Evolutionary conservation across 2,797 vertebrate genomes (phyloP), one percentile per base, ranked within the genome.

Genomic region (Channa striata): DNA sequence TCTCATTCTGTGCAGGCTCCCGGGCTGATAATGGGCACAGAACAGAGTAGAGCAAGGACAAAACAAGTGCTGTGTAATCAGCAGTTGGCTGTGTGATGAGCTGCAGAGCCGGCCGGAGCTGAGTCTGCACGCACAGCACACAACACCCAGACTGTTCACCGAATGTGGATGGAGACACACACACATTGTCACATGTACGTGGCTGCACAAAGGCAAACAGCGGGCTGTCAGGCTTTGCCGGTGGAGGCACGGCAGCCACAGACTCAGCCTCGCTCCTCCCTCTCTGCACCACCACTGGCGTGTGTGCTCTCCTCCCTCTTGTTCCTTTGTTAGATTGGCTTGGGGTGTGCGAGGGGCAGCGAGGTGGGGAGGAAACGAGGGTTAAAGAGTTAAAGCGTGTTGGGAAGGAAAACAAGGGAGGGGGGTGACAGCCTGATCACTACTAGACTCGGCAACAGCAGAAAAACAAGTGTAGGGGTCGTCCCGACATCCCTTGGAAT

Each of bases 41-140:
- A 83, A 74, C 82, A 80, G 82, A 77, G 68, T 7, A 58, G 73
- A 89, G 81, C 4, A 49, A 53, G 66, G 82, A 90, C 87, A 90
- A 91, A 90, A 86, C 88, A 91, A 90, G 69, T 81, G 88, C 87
- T 85, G 87, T 79, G 88, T 89, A 87, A 87, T 90, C 90, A 91
- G 82, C 80, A 74, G 83, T 79, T 66, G 80, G 78, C 78, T 85
- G 78, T 74, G 77, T 75, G 87, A 85, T 77, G 83, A 80, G 82
- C 80, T 7, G 72, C 80, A 83, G 71, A 81, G 66, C 54, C 59
- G 65, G 75, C 77, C 82, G 77, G 65, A 73, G 79, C 68, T 1
- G 65, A 85, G 80, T 82, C 62, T 76, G 58, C 79, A 79, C 14
- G 7, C 69, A 66, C 16, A 25, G 6, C 6, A 30, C 25, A 30